phyloP scores from a whole-genome alignment of 2,797 vertebrate species.

The Macrochelys suwanniensis region DNA sequence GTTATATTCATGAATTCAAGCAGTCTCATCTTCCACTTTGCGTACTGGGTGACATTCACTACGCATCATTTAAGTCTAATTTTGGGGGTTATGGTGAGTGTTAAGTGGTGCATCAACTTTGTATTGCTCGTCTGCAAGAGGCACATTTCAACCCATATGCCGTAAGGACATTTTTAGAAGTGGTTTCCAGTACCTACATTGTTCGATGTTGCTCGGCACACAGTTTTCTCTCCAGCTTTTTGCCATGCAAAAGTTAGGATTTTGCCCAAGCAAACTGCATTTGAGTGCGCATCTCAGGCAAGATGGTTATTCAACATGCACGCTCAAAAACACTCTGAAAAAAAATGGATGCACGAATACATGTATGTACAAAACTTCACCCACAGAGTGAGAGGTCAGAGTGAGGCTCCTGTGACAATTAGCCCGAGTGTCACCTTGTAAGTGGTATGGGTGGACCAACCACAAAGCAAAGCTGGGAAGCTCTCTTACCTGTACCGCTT shows the following conservation, averaged over 20 bases:
- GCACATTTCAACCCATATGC: neutral
- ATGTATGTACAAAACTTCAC: neutral
- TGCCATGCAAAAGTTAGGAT: neutral
- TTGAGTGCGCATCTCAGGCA: neutral
- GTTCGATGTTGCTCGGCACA: neutral
- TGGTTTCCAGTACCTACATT: neutral
- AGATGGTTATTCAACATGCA: neutral
- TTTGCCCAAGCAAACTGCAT: conserved; percentile 2
- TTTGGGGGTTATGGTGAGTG: neutral
- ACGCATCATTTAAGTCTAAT: neutral
- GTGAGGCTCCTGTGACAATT: neutral
- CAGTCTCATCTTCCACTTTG: neutral
- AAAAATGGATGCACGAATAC: neutral
- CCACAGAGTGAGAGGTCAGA: rapidly evolving
- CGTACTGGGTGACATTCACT: neutral
- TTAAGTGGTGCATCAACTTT: neutral
- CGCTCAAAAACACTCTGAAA: neutral
- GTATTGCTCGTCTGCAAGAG: neutral
- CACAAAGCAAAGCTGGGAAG: neutral
- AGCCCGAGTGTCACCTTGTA: neutral
- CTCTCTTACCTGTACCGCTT: neutral
- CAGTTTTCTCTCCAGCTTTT: neutral
- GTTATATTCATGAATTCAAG: neutral
- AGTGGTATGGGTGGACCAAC: neutral
- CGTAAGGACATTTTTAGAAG: neutral